Evolutionary conservation across 1,140 invertebrate genomes (phyloP), one percentile per base, ranked within the genome.

Genomic region (Macrotrachela quadricornifera): DNA sequence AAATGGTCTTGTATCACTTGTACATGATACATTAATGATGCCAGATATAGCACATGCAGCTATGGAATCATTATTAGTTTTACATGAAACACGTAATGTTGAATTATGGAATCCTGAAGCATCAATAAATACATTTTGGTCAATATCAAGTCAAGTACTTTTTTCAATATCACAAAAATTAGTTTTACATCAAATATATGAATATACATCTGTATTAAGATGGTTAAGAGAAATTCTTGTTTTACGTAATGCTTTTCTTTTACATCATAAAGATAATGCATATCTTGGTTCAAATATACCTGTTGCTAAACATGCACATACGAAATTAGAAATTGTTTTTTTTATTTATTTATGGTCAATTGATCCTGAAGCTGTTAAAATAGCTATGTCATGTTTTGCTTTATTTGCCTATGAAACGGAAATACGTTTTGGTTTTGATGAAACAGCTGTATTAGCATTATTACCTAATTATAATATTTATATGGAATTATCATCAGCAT

Each of bases 331-430:
- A 83, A 85, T 92, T 61, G 88, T 94, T 30, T 91, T 94, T 69
- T 90, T 94, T 64, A 91, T 95, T 81, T 95, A 94, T 64, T 73
- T 97, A 30, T 96, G 91, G 91, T 90, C 85, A 57, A 87, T 91
- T 57, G 88, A 96, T 67, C 84, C 91, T 65, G 88, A 94, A 64
- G 85, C 86, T 13, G 87, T 94, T 14, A 71, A 91, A 14, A 84
- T 90, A 4, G 80, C 87, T 0, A 86, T 94, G 78, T 92, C 85
- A 1, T 95, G 88, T 68, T 95, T 95, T 71, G 80, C 82, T 46
- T 71, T 92, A 44, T 73, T 95, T 1, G 92, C 87, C 69, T 85
- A 92, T 71, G 88, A 95, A 71, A 87, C 87, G 0, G 90, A 95
- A 62, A 92, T 92, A 55, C 75, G 86, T 36, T 90, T 83, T 71